Conservation (phyloP, 1,140 invertebrate species). For the Mylabris phalerata region DNA sequence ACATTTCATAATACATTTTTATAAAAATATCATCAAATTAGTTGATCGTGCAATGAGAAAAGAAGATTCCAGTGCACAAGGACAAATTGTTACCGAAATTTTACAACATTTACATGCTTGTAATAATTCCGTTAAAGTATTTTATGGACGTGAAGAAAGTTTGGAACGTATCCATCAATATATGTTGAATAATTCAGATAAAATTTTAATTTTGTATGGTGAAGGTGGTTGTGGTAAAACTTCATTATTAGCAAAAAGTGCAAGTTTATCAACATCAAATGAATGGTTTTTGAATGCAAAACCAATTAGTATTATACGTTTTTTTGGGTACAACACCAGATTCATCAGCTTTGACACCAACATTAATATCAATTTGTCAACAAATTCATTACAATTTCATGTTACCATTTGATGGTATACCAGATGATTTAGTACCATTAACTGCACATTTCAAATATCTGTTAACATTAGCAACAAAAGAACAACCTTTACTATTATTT, state of each 20-base stretch:
- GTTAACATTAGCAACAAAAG: slow-evolving; percentile 67
- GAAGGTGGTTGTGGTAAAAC: slow-evolving; percentile 96
- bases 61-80: slow-evolving; percentile 88
- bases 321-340: slow-evolving; percentile 96
- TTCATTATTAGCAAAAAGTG: slow-evolving; percentile 88
- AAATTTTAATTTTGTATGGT: slow-evolving; percentile 90
- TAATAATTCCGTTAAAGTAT: slow-evolving; percentile 92
- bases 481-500: slow-evolving; percentile 81
- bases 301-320: slow-evolving; percentile 84
- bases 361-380: slow-evolving; percentile 91
- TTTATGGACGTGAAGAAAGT: slow-evolving; percentile 88
- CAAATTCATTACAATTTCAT: slow-evolving; percentile 88
- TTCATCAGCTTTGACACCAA: slow-evolving; percentile 87
- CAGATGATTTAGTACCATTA: slow-evolving; percentile 90
- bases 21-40: slow-evolving; percentile 86
- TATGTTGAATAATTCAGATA: slow-evolving; percentile 76
- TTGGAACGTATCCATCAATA: slow-evolving; percentile 76
- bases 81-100: slow-evolving; percentile 92
- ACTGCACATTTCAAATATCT: slow-evolving; percentile 94
- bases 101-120: slow-evolving; percentile 95
- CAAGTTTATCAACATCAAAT: slow-evolving; percentile 62
- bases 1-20: slow-evolving; percentile 93
- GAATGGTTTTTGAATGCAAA: slow-evolving; percentile 65
- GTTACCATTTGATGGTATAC: slow-evolving; percentile 86
- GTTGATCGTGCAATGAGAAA: slow-evolving; percentile 92